Conservation (phyloP, 2,797 vertebrate genomes). For the Pseudochirops cupreus region DNA sequence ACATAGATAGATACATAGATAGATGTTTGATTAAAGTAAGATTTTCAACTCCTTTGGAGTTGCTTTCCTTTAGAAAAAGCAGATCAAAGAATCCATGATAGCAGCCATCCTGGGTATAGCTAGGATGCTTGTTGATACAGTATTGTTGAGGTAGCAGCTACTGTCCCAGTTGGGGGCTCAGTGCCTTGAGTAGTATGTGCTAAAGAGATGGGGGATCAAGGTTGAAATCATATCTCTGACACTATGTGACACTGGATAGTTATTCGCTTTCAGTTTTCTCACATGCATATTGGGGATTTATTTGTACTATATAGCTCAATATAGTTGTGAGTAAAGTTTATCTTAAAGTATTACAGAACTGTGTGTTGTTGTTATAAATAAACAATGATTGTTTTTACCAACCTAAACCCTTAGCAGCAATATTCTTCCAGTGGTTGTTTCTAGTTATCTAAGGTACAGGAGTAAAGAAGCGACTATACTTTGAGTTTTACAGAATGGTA, state of each 20-base stretch:
- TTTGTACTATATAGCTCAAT: not conserved
- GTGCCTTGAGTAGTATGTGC: not conserved
- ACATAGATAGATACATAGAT: too few species aligned
- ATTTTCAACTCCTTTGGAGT: too few species aligned
- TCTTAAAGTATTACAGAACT: not conserved
- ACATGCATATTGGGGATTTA: not conserved
- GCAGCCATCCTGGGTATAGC: too few species aligned
- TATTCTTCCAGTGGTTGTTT: constrained; percentile 1
- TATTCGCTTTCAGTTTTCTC: not conserved
- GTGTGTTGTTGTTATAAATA: not conserved
- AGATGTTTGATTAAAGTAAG: too few species aligned
- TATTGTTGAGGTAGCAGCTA: too few species aligned
- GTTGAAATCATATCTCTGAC: not conserved
- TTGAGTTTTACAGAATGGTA: constrained; percentile 10
- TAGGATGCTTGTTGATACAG: too few species aligned
- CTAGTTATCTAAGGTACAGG: constrained; percentile 31
- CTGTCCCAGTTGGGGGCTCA: too few species aligned
- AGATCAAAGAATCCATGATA: too few species aligned
- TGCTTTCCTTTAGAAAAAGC: too few species aligned
- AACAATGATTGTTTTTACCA: not conserved
- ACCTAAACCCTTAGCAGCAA: constrained; percentile 51
- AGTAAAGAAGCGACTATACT: not conserved
- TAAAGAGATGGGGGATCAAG: not conserved
- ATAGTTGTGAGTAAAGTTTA: not conserved
- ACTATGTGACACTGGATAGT: not conserved